phyloP scores from a whole-genome alignment of 2,888 invertebrate genomes.

The Amiota mariae region DNA sequence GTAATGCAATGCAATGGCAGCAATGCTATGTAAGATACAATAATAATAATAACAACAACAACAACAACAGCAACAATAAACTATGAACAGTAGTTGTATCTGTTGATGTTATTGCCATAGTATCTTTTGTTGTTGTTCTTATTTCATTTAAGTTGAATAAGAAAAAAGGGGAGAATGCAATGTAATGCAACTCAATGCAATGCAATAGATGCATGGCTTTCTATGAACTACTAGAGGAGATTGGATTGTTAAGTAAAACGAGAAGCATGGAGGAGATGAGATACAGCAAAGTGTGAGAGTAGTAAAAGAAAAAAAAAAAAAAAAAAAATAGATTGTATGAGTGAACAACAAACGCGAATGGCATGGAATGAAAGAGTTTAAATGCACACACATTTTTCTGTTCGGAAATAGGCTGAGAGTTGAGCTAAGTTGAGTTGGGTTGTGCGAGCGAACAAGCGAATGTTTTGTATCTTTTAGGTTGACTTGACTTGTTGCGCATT shows the following conservation, averaged over 20 bases:
- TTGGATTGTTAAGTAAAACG: background rate
- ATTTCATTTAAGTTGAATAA: no score
- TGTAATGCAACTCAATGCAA: conserved; percentile 15
- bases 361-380: conserved; percentile 44
- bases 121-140: no score
- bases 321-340: background rate
- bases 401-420: conserved; percentile 53
- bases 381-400: conserved; percentile 51
- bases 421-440: conserved; percentile 1
- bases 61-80: no score
- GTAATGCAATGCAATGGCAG: background rate
- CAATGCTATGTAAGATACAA: background rate
- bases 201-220: conserved; percentile 6
- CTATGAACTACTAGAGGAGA: no score
- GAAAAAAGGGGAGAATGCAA: background rate
- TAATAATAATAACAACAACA: no score
- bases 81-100: no score
- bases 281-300: background rate
- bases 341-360: conserved; percentile 12
- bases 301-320: background rate
- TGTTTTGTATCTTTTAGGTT: no score
- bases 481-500: conserved; percentile 16
- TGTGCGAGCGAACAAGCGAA: no score
- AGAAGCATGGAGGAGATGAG: background rate
- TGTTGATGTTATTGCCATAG: no score